Base-by-base conservation (phyloP, 2,888 invertebrate species). In the Drosophila mimetica region DNA sequence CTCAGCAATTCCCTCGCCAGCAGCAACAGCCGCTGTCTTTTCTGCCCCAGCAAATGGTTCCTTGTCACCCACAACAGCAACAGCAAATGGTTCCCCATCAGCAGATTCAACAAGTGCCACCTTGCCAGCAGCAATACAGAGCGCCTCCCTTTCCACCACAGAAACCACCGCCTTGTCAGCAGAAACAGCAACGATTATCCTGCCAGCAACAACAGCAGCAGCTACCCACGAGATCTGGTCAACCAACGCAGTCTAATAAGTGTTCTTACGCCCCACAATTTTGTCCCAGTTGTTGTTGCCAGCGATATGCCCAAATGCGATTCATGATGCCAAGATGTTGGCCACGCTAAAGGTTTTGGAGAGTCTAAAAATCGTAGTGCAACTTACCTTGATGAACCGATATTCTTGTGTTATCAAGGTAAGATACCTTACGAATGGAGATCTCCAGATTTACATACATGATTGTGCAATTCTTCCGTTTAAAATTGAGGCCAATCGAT, bases 281-380 rank as follows among this genome's bases (percentile, higher is more conserved):
- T 28, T 61, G 42, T 42, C 60, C 58, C 9, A 61, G 77, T 9
- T 74, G 52, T 36, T 74, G 37, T 57, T 59, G 69, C 30, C 80
- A 59, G 41, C 74, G 84, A 0, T 88, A 47, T 58, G 71, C 77
- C 20, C 77, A 76, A 42, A 86, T 81, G 81, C 66, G 60, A 0
- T 79, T 60, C 42, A 76, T 71, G 77, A 71, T 88, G 86, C 86
- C 88, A 42, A 80, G 66, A 28, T 65, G 51, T 55, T 88, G 88
- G 88, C 65, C 67, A 1, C 55, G 66, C 13, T 74, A 52, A 61
- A 2, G 18, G 25, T 36, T 25, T 46, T 14, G 6, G 11, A 30
- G 8, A 4, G 1, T 16, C 2, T 6, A n/a, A 50, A n/a, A 11
- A 57, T 72, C 22, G 61, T 71, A 60, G 52, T 11, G 63, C 87